Evolutionary conservation across 2,888 invertebrate genomes (phyloP), one percentile per base, ranked within the genome.

Genomic region (Horisme vitalbata): DNA sequence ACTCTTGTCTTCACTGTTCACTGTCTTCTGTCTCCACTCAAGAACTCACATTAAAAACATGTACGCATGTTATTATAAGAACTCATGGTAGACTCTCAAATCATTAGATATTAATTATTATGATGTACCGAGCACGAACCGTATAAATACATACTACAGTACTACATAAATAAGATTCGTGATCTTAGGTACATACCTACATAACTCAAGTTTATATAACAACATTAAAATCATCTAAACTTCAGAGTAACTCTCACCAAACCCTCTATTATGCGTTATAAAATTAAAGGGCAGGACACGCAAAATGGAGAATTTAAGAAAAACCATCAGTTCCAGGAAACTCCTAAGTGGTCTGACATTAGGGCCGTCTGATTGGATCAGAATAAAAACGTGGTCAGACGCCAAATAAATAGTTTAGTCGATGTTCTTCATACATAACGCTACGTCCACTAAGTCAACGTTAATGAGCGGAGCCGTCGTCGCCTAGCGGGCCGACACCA

Each of bases 381-480:
- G 8, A 3, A 28, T 14, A 28, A 28, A 28, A 28, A 28, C 8
- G 2, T 1, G 4, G 15, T 26, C 14, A 26, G 10, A 26, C 26
- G 26, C 18, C 10, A 26, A 33, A 41, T 39, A 39, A 18, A 35
- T 35, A 15, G 8, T 28, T 28, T 8, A n/a, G 11, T 26, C 10
- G 9, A 11, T 34, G 9, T 23, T n/a, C n/a, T n/a, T 7, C 23
- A 6, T 13, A 28, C 20, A 37, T 37, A 32, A 27, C 26, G 41
- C 12, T n/a, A 18, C 5, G 18, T 28, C 12, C 18, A 24, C 39
- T 13, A 32, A 41, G 14, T 41, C 41, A 41, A 32, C 32, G 20
- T 32, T 41, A 41, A 41, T 33, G 41, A 41, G 18, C 5, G 41
- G 13, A 26, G 26, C 39, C 5, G 38, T 26, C 36, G n/a, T n/a